These are phyloP conservation scores for Oreochromis grahami DNA, from an alignment of 2,797 vertebrate species.

Conservation along the genomic window DNA sequence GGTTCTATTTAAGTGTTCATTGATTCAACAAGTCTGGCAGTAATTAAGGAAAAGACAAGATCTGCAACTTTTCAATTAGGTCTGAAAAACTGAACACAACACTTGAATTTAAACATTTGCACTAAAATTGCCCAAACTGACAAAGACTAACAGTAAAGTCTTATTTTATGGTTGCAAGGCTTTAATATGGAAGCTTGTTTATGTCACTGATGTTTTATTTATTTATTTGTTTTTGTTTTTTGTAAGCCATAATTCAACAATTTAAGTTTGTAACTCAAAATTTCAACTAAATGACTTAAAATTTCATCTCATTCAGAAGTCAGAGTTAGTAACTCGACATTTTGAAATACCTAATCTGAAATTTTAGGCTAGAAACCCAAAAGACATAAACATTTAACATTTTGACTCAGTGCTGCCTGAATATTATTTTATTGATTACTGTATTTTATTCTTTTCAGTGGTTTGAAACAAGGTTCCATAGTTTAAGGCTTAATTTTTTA, in stretches of 20 bases:
- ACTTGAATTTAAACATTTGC: not conserved
- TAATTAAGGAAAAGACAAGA: not conserved
- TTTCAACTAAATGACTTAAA: not conserved
- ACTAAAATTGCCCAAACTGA: not conserved
- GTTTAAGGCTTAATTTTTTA: not conserved
- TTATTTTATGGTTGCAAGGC: not conserved
- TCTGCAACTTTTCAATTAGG: not conserved
- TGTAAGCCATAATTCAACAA: not conserved
- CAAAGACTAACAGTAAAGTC: not conserved
- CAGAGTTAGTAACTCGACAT: not conserved
- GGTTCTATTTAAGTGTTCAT: not conserved
- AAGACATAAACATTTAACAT: not conserved
- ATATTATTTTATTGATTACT: not conserved
- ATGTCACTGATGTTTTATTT: not conserved
- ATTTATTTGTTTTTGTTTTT: rapidly evolving
- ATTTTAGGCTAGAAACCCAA: not conserved
- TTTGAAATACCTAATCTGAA: not conserved
- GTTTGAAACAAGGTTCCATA: not conserved
- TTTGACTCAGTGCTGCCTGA: not conserved
- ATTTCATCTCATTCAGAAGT: not conserved
- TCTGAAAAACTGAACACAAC: not conserved
- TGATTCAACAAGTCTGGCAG: not conserved
- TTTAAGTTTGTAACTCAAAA: not conserved
- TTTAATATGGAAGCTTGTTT: not conserved
- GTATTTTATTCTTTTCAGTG: not conserved